Conservation (phyloP, 2,888 invertebrate genomes). For the Scaptomyza caliginosa region DNA sequence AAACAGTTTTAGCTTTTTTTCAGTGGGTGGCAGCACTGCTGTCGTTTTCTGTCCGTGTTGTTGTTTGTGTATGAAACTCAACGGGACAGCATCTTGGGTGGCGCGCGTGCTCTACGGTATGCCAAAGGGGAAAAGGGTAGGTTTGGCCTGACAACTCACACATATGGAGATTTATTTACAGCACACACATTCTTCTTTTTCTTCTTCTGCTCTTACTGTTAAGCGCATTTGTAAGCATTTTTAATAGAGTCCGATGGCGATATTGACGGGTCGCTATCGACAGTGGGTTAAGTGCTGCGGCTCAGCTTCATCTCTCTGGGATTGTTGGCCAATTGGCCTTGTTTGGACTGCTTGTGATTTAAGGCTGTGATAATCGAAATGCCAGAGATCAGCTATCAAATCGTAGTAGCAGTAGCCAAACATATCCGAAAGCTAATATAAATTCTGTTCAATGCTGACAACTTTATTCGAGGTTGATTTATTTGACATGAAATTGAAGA, state of each 20-base stretch:
- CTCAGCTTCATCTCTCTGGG: constrained; percentile 17
- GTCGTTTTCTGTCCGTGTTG: not conserved
- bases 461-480: constrained; percentile 45
- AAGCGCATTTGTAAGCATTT: constrained; percentile 79
- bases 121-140: not conserved
- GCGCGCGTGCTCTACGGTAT: not conserved
- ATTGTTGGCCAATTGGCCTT: constrained; percentile 43
- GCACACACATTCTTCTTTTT: constrained; percentile 6
- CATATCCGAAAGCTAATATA: constrained; percentile 3
- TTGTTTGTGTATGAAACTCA: not conserved
- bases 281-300: constrained; percentile 50
- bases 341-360: constrained; percentile 43
- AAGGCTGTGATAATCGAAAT: constrained; percentile 51
- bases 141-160: constrained; percentile 65
- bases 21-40: constrained; percentile 29
- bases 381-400: constrained; percentile 54
- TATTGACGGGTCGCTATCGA: constrained; percentile 22
- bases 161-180: constrained; percentile 76
- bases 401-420: constrained; percentile 5
- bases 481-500: constrained; percentile 24
- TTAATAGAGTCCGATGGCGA: constrained; percentile 69
- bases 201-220: constrained; percentile 37
- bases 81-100: not conserved
- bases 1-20: too few relatives aligned
- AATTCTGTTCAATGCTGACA: constrained; percentile 28